A percentile compares a stretch with the other conserved stretches of the same genome.
phyloP scores from a whole-genome alignment of 2,888 invertebrate species.

The Eupithecia inturbata region DNA sequence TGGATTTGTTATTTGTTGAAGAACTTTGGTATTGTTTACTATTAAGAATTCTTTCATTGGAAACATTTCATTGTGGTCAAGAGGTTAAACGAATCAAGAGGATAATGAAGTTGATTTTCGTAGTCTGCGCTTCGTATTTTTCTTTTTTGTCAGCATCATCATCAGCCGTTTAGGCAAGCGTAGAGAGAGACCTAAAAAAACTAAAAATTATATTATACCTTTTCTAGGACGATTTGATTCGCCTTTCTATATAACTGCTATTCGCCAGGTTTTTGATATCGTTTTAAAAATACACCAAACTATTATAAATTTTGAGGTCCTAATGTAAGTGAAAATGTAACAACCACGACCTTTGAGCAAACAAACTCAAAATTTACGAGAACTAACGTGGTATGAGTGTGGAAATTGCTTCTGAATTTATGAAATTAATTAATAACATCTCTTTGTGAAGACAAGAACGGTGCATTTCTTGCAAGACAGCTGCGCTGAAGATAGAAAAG shows the following conservation, averaged over 20 bases:
- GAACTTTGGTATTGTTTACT: background rate
- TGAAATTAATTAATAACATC: slow-evolving; percentile 23
- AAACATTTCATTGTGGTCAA: background rate
- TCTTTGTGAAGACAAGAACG: slow-evolving; percentile 26
- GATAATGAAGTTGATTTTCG: background rate
- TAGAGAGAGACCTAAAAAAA: background rate
- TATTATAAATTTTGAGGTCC: background rate
- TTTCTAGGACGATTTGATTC: too few species aligned
- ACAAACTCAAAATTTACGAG: background rate
- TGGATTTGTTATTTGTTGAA: background rate
- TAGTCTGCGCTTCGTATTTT: background rate
- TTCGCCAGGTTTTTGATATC: background rate
- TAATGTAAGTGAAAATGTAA: background rate
- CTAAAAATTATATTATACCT: too few species aligned
- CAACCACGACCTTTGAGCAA: background rate
- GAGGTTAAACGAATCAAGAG: background rate
- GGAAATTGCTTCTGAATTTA: slow-evolving; percentile 20
- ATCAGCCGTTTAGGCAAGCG: background rate
- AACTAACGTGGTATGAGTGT: slow-evolving; percentile 2
- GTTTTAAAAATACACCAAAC: background rate
- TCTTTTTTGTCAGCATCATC: background rate
- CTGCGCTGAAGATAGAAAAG: slow-evolving; percentile 39
- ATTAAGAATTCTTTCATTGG: background rate
- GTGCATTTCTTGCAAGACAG: slow-evolving; percentile 39
- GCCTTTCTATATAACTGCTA: background rate